phyloP scores from a whole-genome alignment of 2,113 vertebrate species.

The Pitta sordida region DNA sequence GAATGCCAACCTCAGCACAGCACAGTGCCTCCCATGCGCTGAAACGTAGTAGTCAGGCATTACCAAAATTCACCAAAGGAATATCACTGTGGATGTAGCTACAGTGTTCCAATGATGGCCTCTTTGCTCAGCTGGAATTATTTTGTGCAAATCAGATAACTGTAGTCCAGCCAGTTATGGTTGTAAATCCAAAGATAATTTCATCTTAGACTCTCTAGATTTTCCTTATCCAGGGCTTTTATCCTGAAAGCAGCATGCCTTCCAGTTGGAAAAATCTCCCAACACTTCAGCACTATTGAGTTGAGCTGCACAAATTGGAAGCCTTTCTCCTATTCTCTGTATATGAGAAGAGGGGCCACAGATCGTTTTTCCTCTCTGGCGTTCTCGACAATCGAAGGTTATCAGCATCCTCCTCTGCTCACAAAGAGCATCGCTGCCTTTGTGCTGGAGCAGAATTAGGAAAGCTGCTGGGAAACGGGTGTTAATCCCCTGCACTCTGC shows the following conservation, averaged over 20 bases:
- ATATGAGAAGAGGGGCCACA: neutral
- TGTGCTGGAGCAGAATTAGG: neutral
- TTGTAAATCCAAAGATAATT: neutral
- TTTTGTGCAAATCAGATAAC: neutral
- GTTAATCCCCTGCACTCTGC: neutral
- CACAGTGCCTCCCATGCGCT: neutral
- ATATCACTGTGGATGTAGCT: neutral
- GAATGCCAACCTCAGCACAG: neutral
- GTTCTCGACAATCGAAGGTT: fast-evolving
- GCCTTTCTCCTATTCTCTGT: neutral
- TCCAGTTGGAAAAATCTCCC: neutral
- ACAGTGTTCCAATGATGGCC: neutral
- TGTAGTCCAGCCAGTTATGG: neutral
- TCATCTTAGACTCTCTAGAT: neutral
- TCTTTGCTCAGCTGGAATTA: neutral
- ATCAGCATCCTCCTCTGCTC: neutral
- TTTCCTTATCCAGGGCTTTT: neutral
- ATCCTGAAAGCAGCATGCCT: neutral
- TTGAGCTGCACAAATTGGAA: neutral
- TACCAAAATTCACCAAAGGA: neutral
- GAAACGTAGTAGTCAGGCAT: neutral
- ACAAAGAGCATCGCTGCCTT: neutral
- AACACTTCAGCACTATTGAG: fast-evolving
- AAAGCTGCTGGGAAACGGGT: neutral
- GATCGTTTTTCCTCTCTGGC: neutral